These are phyloP conservation scores for Acipenser ruthenus DNA, from an alignment of 2,797 vertebrate species.

Conservation along the genomic window DNA sequence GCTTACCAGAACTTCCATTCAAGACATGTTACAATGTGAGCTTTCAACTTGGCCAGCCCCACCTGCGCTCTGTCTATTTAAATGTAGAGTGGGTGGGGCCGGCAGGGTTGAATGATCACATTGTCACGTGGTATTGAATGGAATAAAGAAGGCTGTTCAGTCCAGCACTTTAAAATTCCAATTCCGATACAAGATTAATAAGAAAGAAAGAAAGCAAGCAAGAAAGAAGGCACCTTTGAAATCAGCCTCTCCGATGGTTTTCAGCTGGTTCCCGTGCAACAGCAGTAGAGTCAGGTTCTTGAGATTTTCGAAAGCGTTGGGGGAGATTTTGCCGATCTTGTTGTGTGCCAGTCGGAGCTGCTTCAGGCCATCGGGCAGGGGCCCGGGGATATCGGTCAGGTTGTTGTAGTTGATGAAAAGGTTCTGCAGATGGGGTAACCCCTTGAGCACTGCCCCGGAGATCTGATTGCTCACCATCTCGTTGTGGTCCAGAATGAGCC, in stretches of 20 bases:
- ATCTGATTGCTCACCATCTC: slow-evolving; percentile 44
- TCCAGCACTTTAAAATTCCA: too few relatives aligned
- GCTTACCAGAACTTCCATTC: too few relatives aligned
- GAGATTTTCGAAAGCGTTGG: slow-evolving; percentile 43
- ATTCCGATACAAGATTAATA: too few relatives aligned
- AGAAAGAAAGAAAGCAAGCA: too few relatives aligned
- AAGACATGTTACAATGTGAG: too few relatives aligned
- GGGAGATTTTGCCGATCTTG: slow-evolving; percentile 47
- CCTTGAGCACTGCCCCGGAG: slow-evolving; percentile 32
- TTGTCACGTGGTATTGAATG: too few relatives aligned
- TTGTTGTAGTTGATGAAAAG: slow-evolving; percentile 61
- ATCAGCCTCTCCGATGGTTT: slow-evolving; percentile 41
- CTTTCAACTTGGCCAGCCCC: too few relatives aligned
- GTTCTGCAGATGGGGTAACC: slow-evolving; percentile 47
- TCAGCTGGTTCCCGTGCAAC: slow-evolving; percentile 61
- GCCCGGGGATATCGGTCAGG: slow-evolving; percentile 45
- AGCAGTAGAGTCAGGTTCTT: slow-evolving; percentile 55
- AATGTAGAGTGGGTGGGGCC: too few relatives aligned
- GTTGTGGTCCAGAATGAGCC: slow-evolving; percentile 65
- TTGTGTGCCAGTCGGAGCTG: slow-evolving; percentile 63
- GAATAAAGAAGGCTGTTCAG: too few relatives aligned
- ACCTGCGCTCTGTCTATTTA: too few relatives aligned
- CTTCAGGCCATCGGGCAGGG: slow-evolving; percentile 49
- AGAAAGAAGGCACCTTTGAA: slow-evolving; percentile 43
- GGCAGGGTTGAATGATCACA: too few relatives aligned